Percentiles rank a stretch among this genome's conserved stretches.
phyloP scores from a whole-genome alignment of 2,888 invertebrate genomes.

The Eristalinus aeneus region DNA sequence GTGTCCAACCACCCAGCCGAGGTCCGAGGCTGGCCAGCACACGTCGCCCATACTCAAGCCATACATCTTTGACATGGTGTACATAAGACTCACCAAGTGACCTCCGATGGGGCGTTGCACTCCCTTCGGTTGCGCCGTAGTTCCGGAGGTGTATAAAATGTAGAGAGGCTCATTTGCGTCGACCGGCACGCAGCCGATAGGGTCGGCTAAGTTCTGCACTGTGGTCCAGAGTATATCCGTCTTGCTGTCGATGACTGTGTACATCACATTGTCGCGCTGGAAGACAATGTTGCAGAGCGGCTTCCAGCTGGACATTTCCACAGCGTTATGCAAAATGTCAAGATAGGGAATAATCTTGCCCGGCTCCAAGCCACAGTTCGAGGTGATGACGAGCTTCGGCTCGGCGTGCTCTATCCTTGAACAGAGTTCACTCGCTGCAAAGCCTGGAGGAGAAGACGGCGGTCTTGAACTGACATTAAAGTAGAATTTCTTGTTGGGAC shows the following conservation, averaged over 20 bases:
- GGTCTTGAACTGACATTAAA: background rate
- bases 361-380: slow-evolving; percentile 95
- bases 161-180: slow-evolving; percentile 95
- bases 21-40: slow-evolving; percentile 91
- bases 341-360: slow-evolving; percentile 85
- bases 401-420: slow-evolving; percentile 93
- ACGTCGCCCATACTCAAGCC: slow-evolving; percentile 90
- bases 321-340: slow-evolving; percentile 83
- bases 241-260: slow-evolving; percentile 83
- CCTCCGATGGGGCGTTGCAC: slow-evolving; percentile 93
- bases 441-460: slow-evolving; percentile 83
- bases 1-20: slow-evolving; percentile 96
- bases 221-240: slow-evolving; percentile 91
- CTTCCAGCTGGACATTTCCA: slow-evolving; percentile 87
- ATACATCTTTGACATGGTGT: slow-evolving; percentile 92
- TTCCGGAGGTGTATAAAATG: slow-evolving; percentile 95
- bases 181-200: slow-evolving; percentile 91
- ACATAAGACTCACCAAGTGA: slow-evolving; percentile 91
- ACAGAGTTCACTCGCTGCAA: slow-evolving; percentile 93
- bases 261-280: slow-evolving; percentile 87
- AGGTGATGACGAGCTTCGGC: slow-evolving; percentile 93
- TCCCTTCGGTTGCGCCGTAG: slow-evolving; percentile 89
- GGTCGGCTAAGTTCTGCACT: slow-evolving; percentile 84
- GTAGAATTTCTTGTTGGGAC: background rate
- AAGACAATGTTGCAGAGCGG: slow-evolving; percentile 91